Evolutionary conservation across 2,888 invertebrate genomes (phyloP).

Genomic region (Tubiluchus corallicola): DNA sequence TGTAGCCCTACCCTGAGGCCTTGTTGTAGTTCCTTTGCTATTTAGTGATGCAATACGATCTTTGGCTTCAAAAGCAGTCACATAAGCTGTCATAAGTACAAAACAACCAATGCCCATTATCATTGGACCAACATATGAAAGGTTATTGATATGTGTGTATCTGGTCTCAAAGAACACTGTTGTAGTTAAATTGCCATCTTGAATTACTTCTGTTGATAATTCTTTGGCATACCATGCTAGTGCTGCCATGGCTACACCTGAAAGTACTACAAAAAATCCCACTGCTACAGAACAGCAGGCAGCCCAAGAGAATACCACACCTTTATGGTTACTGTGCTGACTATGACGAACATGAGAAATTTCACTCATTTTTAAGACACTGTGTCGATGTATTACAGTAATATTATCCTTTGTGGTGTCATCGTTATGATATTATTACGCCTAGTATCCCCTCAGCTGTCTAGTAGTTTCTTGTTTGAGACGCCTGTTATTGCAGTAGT

Average conservation of each 20-base stretch:
- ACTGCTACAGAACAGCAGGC: neutral
- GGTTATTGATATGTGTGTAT: slow-evolving; percentile 52
- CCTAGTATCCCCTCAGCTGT: no score
- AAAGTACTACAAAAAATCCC: neutral
- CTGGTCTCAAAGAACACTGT: no score
- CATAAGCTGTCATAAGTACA: slow-evolving; percentile 87
- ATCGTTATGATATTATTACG: no score
- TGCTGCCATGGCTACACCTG: neutral
- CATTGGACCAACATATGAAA: slow-evolving; percentile 89
- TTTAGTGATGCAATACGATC: no score
- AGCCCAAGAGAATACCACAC: neutral
- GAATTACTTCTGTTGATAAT: neutral
- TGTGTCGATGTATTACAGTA: no score
- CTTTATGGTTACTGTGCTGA: no score
- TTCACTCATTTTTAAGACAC: no score
- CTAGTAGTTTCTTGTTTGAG: no score
- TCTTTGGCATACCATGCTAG: neutral
- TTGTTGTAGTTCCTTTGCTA: slow-evolving; percentile 31
- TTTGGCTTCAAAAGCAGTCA: slow-evolving; percentile 93
- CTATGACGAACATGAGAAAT: no score
- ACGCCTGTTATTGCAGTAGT: no score
- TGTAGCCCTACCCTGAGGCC: neutral
- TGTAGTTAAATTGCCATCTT: neutral
- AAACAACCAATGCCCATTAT: slow-evolving; percentile 97
- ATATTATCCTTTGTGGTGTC: no score